phyloP scores from a whole-genome alignment of 2,888 invertebrate genomes.

The Seira ritae region DNA sequence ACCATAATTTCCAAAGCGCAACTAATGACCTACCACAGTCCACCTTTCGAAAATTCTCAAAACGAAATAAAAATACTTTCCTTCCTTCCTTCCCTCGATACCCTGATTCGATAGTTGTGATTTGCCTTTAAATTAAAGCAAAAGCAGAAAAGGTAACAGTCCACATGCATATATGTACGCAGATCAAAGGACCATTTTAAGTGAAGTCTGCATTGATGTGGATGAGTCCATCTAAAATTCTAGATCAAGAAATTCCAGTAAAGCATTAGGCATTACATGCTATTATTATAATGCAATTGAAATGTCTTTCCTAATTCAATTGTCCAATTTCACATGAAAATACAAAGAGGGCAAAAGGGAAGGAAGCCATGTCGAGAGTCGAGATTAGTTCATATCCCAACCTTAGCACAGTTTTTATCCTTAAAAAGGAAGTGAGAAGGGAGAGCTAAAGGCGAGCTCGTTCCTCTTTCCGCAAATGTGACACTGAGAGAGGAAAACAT shows the following conservation, averaged over 20 bases:
- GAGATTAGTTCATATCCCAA: background rate
- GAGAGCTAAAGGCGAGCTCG: background rate
- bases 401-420: constrained; percentile 12
- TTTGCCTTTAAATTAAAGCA: too few relatives aligned
- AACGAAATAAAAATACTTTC: background rate
- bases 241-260: background rate
- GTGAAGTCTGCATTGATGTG: background rate
- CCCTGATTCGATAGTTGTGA: background rate
- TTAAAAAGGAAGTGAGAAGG: background rate
- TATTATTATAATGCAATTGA: background rate
- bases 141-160: too few relatives aligned
- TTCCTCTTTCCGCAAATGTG: background rate
- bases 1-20: constrained; percentile 20
- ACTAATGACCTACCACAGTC: constrained; percentile 45
- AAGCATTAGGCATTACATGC: background rate
- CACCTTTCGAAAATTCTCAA: background rate
- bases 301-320: background rate
- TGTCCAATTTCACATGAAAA: background rate
- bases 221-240: constrained; percentile 38
- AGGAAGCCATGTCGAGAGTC: background rate
- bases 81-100: constrained; percentile 30
- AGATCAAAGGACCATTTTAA: background rate
- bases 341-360: background rate
- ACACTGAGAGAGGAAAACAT: background rate
- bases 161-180: background rate